These are phyloP conservation scores for Lepidocyrtoides sp. DNA, from an alignment of 2,888 invertebrate species.

Conservation along the genomic window DNA sequence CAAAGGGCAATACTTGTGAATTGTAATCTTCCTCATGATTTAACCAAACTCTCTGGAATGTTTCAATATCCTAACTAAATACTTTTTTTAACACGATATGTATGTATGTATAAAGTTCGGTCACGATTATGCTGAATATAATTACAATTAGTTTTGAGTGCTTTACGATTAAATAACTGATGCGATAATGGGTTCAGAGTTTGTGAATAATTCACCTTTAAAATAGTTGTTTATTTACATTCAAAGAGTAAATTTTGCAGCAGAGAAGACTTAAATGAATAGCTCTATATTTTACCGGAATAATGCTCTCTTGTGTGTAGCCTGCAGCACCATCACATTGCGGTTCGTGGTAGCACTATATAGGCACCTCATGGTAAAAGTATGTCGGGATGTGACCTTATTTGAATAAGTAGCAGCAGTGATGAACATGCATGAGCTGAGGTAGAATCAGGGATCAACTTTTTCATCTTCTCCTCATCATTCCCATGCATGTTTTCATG, in stretches of 20 bases:
- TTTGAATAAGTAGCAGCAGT: background rate
- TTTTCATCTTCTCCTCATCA: constrained; percentile 23
- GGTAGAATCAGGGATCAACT: constrained; percentile 9
- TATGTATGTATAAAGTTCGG: too few species aligned
- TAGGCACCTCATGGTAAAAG: too few species aligned
- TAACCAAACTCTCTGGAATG: too few species aligned
- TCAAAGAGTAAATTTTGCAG: too few species aligned
- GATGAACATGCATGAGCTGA: background rate
- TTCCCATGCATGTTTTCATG: background rate
- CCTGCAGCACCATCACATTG: background rate
- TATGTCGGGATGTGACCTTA: constrained; percentile 13
- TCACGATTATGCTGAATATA: too few species aligned
- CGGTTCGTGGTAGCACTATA: too few species aligned
- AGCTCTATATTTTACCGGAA: too few species aligned
- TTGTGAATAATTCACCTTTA: background rate
- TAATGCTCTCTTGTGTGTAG: background rate
- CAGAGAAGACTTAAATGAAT: too few species aligned
- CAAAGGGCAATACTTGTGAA: too few species aligned
- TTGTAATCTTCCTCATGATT: too few species aligned
- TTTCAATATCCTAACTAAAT: too few species aligned
- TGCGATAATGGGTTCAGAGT: background rate
- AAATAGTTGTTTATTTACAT: background rate
- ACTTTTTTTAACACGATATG: too few species aligned
- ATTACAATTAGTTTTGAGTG: background rate
- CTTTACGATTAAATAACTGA: background rate